A percentile compares a stretch with the other conserved stretches of the same genome.
Conservation (phyloP, 2,888 invertebrate species). For the Xanthorhoe designata region DNA sequence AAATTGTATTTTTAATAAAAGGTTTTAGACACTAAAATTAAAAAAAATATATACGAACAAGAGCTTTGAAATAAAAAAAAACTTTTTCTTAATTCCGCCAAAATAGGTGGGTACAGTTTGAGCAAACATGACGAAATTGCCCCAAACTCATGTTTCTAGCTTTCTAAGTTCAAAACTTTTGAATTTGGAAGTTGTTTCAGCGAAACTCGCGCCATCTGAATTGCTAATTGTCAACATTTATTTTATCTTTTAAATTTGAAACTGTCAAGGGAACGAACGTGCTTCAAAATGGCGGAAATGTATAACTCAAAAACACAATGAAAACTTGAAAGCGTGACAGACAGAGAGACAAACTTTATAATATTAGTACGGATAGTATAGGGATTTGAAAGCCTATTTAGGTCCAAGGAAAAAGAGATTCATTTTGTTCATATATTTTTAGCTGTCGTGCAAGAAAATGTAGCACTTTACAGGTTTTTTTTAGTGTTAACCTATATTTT, state of each 20-base stretch:
- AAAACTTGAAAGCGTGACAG: not conserved
- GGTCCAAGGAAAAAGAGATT: no score
- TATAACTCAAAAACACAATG: not conserved
- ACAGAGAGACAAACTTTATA: not conserved
- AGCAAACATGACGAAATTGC: not conserved
- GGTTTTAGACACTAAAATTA: no score
- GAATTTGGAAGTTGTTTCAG: slow-evolving; percentile 8
- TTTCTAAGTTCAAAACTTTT: slow-evolving; percentile 1
- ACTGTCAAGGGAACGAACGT: slow-evolving; percentile 2
- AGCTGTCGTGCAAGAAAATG: no score
- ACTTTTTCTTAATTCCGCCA: not conserved
- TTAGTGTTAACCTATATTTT: no score
- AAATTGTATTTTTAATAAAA: no score
- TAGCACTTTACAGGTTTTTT: no score
- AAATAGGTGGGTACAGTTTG: not conserved
- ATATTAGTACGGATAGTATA: no score
- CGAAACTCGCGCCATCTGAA: slow-evolving; percentile 6
- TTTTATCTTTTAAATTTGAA: slow-evolving; percentile 1
- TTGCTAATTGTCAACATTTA: slow-evolving; percentile 20
- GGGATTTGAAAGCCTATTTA: no score
- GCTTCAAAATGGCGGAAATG: not conserved
- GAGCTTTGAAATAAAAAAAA: not conserved
- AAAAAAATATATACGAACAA: no score
- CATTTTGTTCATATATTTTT: no score
- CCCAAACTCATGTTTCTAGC: not conserved